A percentile compares a stretch with the other conserved stretches of the same genome.
These are phyloP conservation scores for Anastrepha ludens DNA, from an alignment of 1,140 invertebrate genomes.

Conservation along the genomic window DNA sequence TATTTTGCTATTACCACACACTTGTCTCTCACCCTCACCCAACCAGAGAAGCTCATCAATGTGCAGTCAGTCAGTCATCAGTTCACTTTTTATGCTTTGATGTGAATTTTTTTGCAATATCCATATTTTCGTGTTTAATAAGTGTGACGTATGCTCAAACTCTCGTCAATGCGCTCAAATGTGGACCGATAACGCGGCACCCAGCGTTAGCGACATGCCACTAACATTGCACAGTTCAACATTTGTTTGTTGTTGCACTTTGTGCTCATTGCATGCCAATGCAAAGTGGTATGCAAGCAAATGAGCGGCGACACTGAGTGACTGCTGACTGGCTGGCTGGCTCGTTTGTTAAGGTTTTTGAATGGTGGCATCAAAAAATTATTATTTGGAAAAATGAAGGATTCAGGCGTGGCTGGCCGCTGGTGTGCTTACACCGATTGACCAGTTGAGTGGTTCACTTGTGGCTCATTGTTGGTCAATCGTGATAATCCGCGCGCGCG, in stretches of 20 bases:
- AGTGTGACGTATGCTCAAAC: background rate
- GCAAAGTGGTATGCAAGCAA: background rate
- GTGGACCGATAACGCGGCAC: background rate
- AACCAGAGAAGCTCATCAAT: background rate
- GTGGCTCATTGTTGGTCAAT: conserved; percentile 44
- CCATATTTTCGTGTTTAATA: background rate
- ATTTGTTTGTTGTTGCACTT: conserved; percentile 18
- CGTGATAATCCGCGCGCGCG: background rate
- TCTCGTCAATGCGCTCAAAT: background rate
- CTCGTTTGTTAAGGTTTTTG: background rate
- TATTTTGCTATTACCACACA: background rate
- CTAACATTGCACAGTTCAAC: background rate
- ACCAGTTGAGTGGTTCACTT: conserved; percentile 20
- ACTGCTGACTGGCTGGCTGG: too few species aligned
- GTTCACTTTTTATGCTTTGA: conserved; percentile 24
- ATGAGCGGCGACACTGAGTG: too few species aligned
- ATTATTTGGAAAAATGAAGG: conserved; percentile 39
- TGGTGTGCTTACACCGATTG: conserved; percentile 5
- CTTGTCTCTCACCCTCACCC: background rate
- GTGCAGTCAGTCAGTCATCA: background rate
- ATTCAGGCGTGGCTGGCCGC: background rate
- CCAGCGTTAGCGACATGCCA: background rate
- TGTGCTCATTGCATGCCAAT: conserved; percentile 10
- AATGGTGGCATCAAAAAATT: background rate
- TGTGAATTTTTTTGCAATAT: background rate